phyloP scores from a whole-genome alignment of 2,888 invertebrate genomes.

The Nyleta sp. region DNA sequence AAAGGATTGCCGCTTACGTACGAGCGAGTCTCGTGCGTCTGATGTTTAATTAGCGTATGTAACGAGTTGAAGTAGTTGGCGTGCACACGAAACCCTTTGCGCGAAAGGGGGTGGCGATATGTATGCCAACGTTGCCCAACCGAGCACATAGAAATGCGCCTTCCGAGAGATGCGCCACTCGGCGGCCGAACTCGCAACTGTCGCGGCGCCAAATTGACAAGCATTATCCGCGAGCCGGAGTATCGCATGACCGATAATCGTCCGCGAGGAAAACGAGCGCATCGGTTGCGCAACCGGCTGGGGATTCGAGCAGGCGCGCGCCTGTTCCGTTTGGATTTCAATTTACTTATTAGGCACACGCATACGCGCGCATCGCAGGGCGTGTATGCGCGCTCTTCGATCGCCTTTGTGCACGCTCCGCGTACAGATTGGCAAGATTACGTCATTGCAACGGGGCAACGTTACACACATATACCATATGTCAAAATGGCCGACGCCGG shows the following conservation, averaged over 20 bases:
- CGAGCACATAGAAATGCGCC: slow-evolving; percentile 57
- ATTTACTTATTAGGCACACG: slow-evolving; percentile 40
- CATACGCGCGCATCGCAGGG: slow-evolving; percentile 14
- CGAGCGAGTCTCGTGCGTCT: slow-evolving; percentile 79
- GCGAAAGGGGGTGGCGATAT: slow-evolving; percentile 73
- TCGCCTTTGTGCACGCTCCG: slow-evolving; percentile 42
- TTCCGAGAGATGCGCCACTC: slow-evolving; percentile 30
- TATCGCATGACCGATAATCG: slow-evolving; percentile 5
- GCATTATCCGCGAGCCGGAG: not conserved
- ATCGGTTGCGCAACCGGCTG: not conserved
- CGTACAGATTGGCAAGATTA: slow-evolving; percentile 68
- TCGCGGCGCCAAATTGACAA: slow-evolving; percentile 30
- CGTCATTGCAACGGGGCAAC: slow-evolving; percentile 66
- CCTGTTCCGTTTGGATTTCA: slow-evolving; percentile 22
- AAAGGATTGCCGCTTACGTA: slow-evolving; percentile 64
- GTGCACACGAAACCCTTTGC: slow-evolving; percentile 78
- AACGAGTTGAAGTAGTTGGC: slow-evolving; percentile 82
- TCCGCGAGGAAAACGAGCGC: not conserved
- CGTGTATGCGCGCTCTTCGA: slow-evolving; percentile 28
- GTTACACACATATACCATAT: slow-evolving; percentile 68
- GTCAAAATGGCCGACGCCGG: slow-evolving; percentile 70
- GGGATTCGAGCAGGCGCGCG: not conserved
- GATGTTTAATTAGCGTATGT: slow-evolving; percentile 81
- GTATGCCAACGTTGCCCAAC: slow-evolving; percentile 71
- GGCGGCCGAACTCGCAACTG: not conserved